Evolutionary conservation across 2,113 vertebrate genomes (phyloP).

Genomic region (Mesembrinibis cayennensis): DNA sequence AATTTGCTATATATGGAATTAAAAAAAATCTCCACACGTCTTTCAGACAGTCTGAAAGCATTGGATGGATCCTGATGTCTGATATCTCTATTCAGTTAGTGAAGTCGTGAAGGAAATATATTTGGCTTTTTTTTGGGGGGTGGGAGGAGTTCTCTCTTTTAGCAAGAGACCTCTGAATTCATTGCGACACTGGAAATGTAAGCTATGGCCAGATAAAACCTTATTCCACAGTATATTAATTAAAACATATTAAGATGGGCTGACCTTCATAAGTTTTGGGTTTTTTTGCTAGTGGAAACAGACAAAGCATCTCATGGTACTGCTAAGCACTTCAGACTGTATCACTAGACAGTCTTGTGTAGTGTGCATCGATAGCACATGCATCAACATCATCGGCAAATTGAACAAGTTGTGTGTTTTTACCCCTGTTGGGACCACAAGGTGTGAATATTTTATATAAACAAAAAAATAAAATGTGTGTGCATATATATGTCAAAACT

Average conservation of each 20-base stretch:
- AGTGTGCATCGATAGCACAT: rapidly evolving
- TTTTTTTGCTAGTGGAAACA: background rate
- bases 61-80: background rate
- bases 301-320: background rate
- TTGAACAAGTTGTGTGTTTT: background rate
- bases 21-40: background rate
- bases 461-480: background rate
- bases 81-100: background rate
- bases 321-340: background rate
- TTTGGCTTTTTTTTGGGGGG: background rate
- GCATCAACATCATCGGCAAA: background rate
- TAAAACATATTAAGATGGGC: background rate
- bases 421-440: background rate
- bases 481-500: background rate
- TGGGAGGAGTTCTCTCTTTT: background rate
- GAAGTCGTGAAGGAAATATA: background rate
- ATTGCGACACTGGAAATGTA: background rate
- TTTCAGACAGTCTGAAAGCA: background rate
- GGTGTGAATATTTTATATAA: background rate
- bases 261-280: background rate
- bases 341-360: background rate
- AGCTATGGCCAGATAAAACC: background rate
- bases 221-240: background rate
- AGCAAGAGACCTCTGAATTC: background rate
- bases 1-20: background rate